phyloP scores from a whole-genome alignment of 2,888 invertebrate species.

The Tolmerus cingulatus region DNA sequence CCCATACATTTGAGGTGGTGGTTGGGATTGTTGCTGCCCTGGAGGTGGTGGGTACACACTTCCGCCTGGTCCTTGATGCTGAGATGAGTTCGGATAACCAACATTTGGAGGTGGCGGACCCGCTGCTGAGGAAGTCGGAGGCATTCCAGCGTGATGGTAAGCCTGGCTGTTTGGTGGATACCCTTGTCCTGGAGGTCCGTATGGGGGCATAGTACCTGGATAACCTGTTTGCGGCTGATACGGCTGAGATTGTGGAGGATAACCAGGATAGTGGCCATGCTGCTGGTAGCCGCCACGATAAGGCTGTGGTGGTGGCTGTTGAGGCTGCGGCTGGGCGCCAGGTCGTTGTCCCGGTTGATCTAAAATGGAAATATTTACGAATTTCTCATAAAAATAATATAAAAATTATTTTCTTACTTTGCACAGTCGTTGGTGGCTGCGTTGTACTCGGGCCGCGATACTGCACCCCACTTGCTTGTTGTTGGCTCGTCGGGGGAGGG shows the following conservation, averaged over 20 bases:
- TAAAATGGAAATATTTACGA: constrained; percentile 47
- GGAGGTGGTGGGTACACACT: constrained; percentile 65
- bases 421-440: constrained; percentile 55
- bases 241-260: constrained; percentile 66
- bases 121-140: constrained; percentile 62
- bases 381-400: neutral
- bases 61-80: constrained; percentile 63
- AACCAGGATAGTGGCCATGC: constrained; percentile 66
- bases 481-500: constrained; percentile 42
- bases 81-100: constrained; percentile 64
- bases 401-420: constrained; percentile 42
- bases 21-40: constrained; percentile 59
- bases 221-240: constrained; percentile 71
- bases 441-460: constrained; percentile 54
- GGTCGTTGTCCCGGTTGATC: constrained; percentile 68
- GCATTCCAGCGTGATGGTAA: constrained; percentile 66
- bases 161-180: constrained; percentile 70
- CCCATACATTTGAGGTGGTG: constrained; percentile 62
- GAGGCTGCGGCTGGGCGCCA: constrained; percentile 67
- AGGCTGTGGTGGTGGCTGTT: constrained; percentile 68
- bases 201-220: constrained; percentile 60
- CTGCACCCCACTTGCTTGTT: constrained; percentile 36
- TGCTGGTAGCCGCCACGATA: constrained; percentile 66
- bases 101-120: constrained; percentile 61
- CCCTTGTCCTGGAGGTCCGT: constrained; percentile 62